These are phyloP conservation scores for Hoplodrina ambigua DNA, from an alignment of 2,888 invertebrate genomes.

Conservation along the genomic window DNA sequence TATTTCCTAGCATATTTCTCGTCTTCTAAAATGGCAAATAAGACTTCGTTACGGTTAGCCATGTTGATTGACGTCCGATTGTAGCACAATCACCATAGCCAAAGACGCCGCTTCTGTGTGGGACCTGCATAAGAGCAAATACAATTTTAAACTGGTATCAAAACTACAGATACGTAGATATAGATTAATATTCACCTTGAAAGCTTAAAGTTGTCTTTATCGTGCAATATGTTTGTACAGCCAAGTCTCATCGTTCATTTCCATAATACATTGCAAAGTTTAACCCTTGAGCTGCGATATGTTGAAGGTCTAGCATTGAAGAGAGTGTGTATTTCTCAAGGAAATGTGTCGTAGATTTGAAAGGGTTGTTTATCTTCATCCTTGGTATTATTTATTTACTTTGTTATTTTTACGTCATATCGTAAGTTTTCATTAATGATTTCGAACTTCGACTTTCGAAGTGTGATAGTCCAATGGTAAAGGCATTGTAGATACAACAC, in stretches of 20 bases:
- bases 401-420: background rate
- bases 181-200: constrained; percentile 29
- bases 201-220: constrained; percentile 31
- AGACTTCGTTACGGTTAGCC: too few relatives aligned
- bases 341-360: constrained; percentile 3
- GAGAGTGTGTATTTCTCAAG: constrained; percentile 28
- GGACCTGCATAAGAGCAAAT: background rate
- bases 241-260: constrained; percentile 52
- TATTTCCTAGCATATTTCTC: too few relatives aligned
- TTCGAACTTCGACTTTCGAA: too few relatives aligned
- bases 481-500: too few relatives aligned
- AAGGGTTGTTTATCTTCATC: background rate
- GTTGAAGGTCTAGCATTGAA: constrained; percentile 29
- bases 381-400: background rate
- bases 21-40: too few relatives aligned
- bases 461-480: too few relatives aligned
- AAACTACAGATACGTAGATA: background rate
- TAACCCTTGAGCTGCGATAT: constrained; percentile 29
- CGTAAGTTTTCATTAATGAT: too few relatives aligned
- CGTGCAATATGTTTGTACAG: constrained; percentile 47
- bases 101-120: too few relatives aligned
- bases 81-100: too few relatives aligned
- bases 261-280: constrained; percentile 41
- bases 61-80: too few relatives aligned
- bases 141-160: background rate